Evolutionary conservation across 2,888 invertebrate species (phyloP).

Genomic region (Tachina lurida): DNA sequence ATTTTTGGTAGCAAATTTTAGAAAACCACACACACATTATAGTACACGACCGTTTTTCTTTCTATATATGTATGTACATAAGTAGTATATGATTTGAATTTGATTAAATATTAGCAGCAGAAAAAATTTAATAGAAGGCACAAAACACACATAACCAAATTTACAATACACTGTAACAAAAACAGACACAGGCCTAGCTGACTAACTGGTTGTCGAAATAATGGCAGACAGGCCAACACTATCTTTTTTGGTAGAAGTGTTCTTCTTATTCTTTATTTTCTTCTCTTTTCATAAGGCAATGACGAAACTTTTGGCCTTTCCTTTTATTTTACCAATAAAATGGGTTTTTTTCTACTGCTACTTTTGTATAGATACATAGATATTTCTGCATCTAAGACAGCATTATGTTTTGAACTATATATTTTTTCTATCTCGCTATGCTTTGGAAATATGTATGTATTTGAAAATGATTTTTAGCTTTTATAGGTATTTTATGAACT

Average conservation of each 20-base stretch:
- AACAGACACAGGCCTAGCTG: slow-evolving; percentile 61
- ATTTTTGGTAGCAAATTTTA: slow-evolving; percentile 48
- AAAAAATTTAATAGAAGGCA: slow-evolving; percentile 52
- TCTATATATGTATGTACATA: slow-evolving; percentile 2
- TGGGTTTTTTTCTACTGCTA: slow-evolving; percentile 59
- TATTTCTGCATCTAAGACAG: slow-evolving; percentile 17
- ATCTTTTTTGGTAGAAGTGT: slow-evolving; percentile 59
- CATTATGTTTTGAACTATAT: slow-evolving; percentile 6
- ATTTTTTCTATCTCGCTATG: slow-evolving; percentile 15
- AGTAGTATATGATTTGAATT: slow-evolving; percentile 31
- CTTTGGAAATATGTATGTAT: slow-evolving; percentile 1
- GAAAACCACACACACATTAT: slow-evolving; percentile 24
- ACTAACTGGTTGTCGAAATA: slow-evolving; percentile 56
- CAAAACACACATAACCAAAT: slow-evolving; percentile 53
- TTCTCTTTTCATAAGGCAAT: slow-evolving; percentile 74
- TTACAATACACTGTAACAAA: slow-evolving; percentile 52
- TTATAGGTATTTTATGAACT: slow-evolving; percentile 24
- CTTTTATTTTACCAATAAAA: slow-evolving; percentile 68
- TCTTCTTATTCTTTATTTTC: slow-evolving; percentile 44
- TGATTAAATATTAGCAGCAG: slow-evolving; percentile 58
- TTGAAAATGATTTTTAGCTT: slow-evolving; percentile 19
- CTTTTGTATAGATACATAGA: slow-evolving; percentile 45
- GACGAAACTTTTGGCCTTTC: slow-evolving; percentile 79
- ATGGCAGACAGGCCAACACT: slow-evolving; percentile 65
- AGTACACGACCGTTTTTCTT: slow-evolving; percentile 43